phyloP scores from a whole-genome alignment of 2,888 invertebrate species.

The Cheilosia vulpina region DNA sequence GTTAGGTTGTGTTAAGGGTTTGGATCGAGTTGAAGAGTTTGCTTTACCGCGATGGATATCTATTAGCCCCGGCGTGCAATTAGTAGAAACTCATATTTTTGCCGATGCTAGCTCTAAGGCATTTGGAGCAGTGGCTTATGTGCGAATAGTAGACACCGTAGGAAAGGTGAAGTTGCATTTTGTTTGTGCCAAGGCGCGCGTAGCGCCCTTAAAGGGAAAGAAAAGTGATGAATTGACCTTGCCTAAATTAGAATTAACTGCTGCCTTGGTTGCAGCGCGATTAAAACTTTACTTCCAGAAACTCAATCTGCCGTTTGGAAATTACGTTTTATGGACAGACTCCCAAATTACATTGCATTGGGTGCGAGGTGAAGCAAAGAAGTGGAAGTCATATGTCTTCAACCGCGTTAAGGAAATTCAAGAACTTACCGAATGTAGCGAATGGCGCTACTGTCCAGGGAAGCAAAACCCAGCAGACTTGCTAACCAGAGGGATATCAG shows the following conservation, averaged over 20 bases:
- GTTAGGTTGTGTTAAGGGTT: background rate
- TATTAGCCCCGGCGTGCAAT: background rate
- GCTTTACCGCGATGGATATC: too few species aligned
- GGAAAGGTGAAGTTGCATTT: background rate
- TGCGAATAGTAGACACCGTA: background rate
- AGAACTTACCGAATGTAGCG: conserved; percentile 9
- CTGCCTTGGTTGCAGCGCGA: conserved; percentile 21
- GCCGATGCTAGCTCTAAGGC: conserved; percentile 16
- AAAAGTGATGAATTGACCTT: conserved; percentile 2
- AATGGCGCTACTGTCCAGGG: conserved; percentile 26
- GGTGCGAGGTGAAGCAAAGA: background rate
- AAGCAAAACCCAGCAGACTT: conserved; percentile 4
- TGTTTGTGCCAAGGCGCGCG: conserved; percentile 19
- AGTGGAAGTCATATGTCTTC: conserved; percentile 27
- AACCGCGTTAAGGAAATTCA: conserved; percentile 35
- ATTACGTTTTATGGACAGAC: conserved; percentile 17
- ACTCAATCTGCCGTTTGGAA: background rate
- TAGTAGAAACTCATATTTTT: conserved; percentile 13
- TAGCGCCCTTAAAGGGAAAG: conserved; percentile 3
- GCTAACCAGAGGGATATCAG: background rate
- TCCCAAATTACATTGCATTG: conserved; percentile 28
- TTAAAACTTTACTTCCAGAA: conserved; percentile 16
- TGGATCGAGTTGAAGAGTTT: background rate
- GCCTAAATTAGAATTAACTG: conserved; percentile 11
- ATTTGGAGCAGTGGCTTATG: conserved; percentile 19